Base-by-base conservation (phyloP, 2,888 invertebrate genomes). In the Cephus runcator region DNA sequence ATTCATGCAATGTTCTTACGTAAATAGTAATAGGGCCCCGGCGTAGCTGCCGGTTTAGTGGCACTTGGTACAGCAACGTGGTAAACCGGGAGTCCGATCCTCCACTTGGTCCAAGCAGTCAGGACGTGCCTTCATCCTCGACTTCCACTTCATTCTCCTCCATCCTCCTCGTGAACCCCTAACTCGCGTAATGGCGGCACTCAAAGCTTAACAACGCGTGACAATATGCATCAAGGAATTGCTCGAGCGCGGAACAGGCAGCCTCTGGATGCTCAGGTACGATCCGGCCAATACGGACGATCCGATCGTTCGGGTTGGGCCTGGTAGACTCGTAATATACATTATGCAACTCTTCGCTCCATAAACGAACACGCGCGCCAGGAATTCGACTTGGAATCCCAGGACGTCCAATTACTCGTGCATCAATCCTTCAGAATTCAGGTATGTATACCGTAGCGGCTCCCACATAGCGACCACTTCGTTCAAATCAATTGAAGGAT, bases 141-240 rank as follows among this genome's bases (percentile, higher is more conserved):
- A 56, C 56, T 56, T 56, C 56, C 9, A 56, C 23, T 23, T 56
- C 56, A 23, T 56, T 23, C 56, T 23, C 56, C 6, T 56, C 23
- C 56, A 77, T 68, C 73, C 69, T 69, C 30, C 69, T 69, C 75
- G 79, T 75, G 83, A 85, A 84, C 81, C 80, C 75, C 82, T 83
- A 82, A 83, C 83, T 81, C 83, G 80, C 79, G 87, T 89, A 89
- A 89, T 89, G 84, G 85, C 86, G 86, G 86, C 87, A 87, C 87
- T 88, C 87, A 85, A 83, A 85, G 89, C 87, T 90, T 89, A 90
- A 90, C 90, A 89, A 90, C 88, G 90, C 90, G 89, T 90, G 89
- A 90, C 90, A 90, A 88, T 88, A 87, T 87, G 88, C 88, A 87
- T 87, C 88, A 83, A 86, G 88, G 84, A 90, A 87, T 89, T 88